Evolutionary conservation across 2,888 invertebrate species (phyloP), one percentile per base, ranked within the genome.

Genomic region (Eupithecia insigniata): DNA sequence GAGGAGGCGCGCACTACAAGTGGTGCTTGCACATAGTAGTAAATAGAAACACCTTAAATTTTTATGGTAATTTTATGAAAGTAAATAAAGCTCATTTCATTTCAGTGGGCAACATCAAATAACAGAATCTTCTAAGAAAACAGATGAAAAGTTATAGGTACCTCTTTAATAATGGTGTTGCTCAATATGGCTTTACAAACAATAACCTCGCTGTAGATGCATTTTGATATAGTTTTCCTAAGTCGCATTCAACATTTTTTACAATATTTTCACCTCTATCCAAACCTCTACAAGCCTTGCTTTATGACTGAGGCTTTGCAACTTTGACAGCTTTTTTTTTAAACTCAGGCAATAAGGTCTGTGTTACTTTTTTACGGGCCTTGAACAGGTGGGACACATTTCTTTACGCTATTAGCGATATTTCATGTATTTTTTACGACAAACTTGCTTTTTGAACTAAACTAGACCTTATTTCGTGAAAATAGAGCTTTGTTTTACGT

Each of bases 271-370:
- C 28, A 6, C n/a, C 64, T 65, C 64, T 71, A 71, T 68, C 55
- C 28, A 43, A 51, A n/a, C 30, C 10, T 22, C 1, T 55, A 5
- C 14, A 60, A 30, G 6, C 30, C 8, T 7, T 60, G 60, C 30
- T 5, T 30, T 7, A 30, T 60, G 30, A 26, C 55, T 55, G 14
- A 72, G 66, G 72, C 69, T 78, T 78, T 72, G 75, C 75, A 76
- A 79, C 71, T 78, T 78, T 76, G 76, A 73, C 75, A 69, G 75
- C 74, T 78, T 78, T 76, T 78, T 79, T 78, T 76, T 67, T 76
- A 70, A 76, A 76, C 73, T 73, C 72, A 71, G 43, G 67, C 73
- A 76, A 78, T 79, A 79, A 79, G 78, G 70, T 75, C 66, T 72
- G 73, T 70, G 75, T 71, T 69, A 76, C 75, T 74, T 76, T 51